These are phyloP conservation scores for Sisor rabdophorus DNA, from an alignment of 2,113 vertebrate genomes.

Conservation along the genomic window DNA sequence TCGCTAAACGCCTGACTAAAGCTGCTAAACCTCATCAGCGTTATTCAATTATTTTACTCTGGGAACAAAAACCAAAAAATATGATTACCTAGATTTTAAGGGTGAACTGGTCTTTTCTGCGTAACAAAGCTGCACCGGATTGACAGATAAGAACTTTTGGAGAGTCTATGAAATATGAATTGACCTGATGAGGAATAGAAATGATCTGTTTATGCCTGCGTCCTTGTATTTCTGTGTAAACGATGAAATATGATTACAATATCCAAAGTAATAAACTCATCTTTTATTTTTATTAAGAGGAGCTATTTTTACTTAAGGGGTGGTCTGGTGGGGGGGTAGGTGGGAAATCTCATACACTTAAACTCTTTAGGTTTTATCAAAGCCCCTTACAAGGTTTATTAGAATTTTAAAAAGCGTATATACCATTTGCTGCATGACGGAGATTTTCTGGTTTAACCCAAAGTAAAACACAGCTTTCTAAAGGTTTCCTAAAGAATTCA, in stretches of 20 bases:
- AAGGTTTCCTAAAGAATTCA: constrained; percentile 1
- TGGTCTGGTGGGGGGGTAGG: too few species aligned
- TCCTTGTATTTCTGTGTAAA: background rate
- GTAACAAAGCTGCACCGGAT: constrained; percentile 56
- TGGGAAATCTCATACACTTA: constrained; percentile 41
- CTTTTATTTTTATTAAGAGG: constrained; percentile 45
- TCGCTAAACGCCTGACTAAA: constrained; percentile 85
- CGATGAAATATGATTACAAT: constrained; percentile 25
- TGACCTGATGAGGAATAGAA: background rate
- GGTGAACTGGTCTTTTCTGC: constrained; percentile 63
- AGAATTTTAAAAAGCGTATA: too few species aligned
- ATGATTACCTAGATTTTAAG: constrained; percentile 61
- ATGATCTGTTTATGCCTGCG: background rate
- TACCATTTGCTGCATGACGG: constrained; percentile 55
- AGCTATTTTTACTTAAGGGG: constrained; percentile 41
- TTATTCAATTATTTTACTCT: constrained; percentile 72
- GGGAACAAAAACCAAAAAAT: constrained; percentile 60
- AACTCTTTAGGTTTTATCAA: constrained; percentile 47
- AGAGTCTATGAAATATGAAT: background rate
- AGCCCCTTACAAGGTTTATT: constrained; percentile 58
- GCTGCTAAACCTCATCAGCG: constrained; percentile 88
- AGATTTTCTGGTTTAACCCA: constrained; percentile 56
- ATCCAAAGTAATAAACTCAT: constrained; percentile 32
- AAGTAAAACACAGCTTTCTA: constrained; percentile 21
- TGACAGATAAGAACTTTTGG: constrained; percentile 27